A percentile compares a stretch with the other conserved stretches of the same genome.
phyloP scores from a whole-genome alignment of 2,888 invertebrate genomes.

The Mycalesis mineus region DNA sequence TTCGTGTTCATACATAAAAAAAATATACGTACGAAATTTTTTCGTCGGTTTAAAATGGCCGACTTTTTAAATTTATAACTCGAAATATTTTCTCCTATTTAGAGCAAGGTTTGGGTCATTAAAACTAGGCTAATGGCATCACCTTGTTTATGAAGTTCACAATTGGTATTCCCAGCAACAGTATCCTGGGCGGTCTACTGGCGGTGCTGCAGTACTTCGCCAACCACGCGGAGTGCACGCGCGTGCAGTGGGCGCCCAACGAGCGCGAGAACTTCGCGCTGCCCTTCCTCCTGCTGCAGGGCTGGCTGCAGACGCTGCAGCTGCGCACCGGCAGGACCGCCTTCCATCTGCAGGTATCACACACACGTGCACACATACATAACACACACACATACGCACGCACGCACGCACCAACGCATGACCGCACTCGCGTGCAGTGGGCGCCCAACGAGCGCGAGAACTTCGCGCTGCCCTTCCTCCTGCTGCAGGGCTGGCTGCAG shows the following conservation, averaged over 20 bases:
- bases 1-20: too few species aligned
- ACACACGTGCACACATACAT: background rate
- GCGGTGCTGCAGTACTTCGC: conserved; percentile 85
- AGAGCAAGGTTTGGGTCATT: too few species aligned
- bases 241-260: conserved; percentile 92
- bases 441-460: conserved; percentile 91
- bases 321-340: conserved; percentile 50
- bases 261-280: conserved; percentile 91
- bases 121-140: too few species aligned
- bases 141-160: too few species aligned
- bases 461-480: conserved; percentile 88
- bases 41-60: too few species aligned
- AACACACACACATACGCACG: too few species aligned
- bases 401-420: too few species aligned
- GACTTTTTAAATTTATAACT: too few species aligned
- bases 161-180: conserved; percentile 71
- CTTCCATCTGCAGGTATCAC: conserved; percentile 37
- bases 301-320: conserved; percentile 81
- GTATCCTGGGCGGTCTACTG: conserved; percentile 84
- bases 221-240: conserved; percentile 89
- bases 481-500: conserved; percentile 84
- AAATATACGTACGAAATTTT: too few species aligned
- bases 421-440: conserved; percentile 91
- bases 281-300: conserved; percentile 86
- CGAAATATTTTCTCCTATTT: too few species aligned